Base-by-base conservation (phyloP, 2,113 vertebrate species). In the Gobiocypris rarus region DNA sequence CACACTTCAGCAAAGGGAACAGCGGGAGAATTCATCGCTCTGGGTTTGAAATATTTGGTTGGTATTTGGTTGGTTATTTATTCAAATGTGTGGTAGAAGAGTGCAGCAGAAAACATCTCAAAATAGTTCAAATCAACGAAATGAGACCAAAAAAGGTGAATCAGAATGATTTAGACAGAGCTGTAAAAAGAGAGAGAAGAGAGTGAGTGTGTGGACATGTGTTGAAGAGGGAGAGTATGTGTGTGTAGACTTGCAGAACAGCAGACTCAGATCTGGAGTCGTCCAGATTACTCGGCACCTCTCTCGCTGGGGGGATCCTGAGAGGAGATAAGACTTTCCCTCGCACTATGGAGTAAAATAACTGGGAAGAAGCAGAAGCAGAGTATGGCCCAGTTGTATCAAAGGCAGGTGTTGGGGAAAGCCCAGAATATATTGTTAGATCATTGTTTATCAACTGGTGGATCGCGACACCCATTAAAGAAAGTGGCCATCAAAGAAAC, bases 251-350 rank as follows among this genome's bases (percentile, higher is more conserved):
- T 41, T 67, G 71, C 56, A 45, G 9, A 92, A 93, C 91, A 84
- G 81, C 89, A 91, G 84, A 79, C 83, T 79, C 90, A 92, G 71
- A 75, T 83, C 89, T 90, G 77, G 93, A 93, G 90, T 92, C 89
- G 94, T 95, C 92, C 93, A 87, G 94, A 95, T 94, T 93, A 94
- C 90, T 90, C 92, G 91, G 93, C 92, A 94, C 87, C 87, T 92
- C 91, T 92, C 63, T 38, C 81, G 82, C 91, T 87, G 89, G 87
- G 91, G 94, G 91, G 52, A 96, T 96, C 94, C 94, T 89, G 89
- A 82, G 90, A 19, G 81, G 91, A 93, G 94, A 95, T 96, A 95
- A 94, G 89, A 84, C 50, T 50, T 50, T 52, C 59, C 1, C 34
- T 70, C 1, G 5, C 2, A 38, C 19, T 41, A 34, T 70, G 34